phyloP scores from a whole-genome alignment of 2,113 vertebrate genomes.

The Myanophis thanlyinensis region DNA sequence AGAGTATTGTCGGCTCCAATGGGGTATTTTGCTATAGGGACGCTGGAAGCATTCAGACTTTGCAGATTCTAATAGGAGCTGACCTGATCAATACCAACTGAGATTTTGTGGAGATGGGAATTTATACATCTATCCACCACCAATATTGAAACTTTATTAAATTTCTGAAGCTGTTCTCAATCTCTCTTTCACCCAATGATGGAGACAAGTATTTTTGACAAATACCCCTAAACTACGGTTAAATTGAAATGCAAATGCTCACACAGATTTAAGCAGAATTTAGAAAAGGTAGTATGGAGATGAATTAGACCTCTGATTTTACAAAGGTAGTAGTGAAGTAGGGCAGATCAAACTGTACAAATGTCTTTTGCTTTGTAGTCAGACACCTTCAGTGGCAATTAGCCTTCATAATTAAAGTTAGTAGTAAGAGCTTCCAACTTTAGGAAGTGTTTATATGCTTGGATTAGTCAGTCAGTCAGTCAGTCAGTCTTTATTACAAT shows the following conservation, averaged over 20 bases:
- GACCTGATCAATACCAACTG: not conserved
- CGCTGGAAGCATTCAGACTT: not conserved
- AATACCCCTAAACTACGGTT: not conserved
- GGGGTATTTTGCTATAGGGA: not conserved
- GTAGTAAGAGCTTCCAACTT: not conserved
- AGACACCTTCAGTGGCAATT: not conserved
- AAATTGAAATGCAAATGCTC: not conserved
- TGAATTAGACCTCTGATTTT: not conserved
- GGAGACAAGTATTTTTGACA: not conserved
- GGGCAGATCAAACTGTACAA: not conserved
- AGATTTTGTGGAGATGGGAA: not conserved
- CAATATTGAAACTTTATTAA: not conserved
- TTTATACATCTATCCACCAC: not conserved
- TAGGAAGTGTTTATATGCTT: not conserved
- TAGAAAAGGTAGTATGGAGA: not conserved
- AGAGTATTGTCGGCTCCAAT: not conserved
- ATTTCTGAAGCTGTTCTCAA: not conserved
- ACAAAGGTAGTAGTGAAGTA: not conserved
- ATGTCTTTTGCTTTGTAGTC: not conserved
- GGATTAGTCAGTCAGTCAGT: not conserved
- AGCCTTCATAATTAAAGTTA: not conserved
- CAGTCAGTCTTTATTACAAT: not conserved
- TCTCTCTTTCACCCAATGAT: not conserved
- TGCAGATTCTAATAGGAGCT: not conserved
- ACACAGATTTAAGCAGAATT: not conserved